These are phyloP conservation scores for Hydropotes inermis DNA, from an alignment of 2,113 vertebrate species.

Conservation along the genomic window DNA sequence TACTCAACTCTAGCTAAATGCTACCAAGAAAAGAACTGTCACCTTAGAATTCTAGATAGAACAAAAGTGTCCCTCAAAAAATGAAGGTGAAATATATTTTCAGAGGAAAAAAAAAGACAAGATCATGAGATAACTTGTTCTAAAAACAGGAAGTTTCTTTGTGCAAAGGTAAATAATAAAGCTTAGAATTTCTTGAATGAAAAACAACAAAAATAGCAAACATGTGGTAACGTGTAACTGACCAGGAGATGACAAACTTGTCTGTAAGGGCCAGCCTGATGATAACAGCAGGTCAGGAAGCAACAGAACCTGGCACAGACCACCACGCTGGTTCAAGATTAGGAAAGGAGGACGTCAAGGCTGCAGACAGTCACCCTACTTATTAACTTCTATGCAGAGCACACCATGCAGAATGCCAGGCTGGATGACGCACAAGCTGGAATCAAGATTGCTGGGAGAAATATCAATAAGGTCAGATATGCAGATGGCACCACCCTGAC, in stretches of 20 bases:
- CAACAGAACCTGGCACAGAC: not conserved
- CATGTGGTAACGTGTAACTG: not conserved
- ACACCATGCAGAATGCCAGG: not conserved
- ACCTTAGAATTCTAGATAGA: not conserved
- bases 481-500: not conserved
- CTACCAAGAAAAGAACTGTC: not conserved
- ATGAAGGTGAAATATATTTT: not conserved
- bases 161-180: not conserved
- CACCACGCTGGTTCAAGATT: not conserved
- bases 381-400: not conserved
- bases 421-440: not conserved
- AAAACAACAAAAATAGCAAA: not conserved
- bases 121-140: not conserved
- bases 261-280: not conserved
- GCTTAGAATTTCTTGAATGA: conserved; percentile 22
- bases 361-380: not conserved
- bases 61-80: not conserved
- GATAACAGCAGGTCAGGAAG: not conserved
- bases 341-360: not conserved
- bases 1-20: not conserved
- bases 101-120: not conserved
- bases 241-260: not conserved
- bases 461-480: not conserved
- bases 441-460: not conserved
- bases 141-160: not conserved